Base-by-base conservation (phyloP, 1,140 invertebrate species). In the Drosophila sechellia region DNA sequence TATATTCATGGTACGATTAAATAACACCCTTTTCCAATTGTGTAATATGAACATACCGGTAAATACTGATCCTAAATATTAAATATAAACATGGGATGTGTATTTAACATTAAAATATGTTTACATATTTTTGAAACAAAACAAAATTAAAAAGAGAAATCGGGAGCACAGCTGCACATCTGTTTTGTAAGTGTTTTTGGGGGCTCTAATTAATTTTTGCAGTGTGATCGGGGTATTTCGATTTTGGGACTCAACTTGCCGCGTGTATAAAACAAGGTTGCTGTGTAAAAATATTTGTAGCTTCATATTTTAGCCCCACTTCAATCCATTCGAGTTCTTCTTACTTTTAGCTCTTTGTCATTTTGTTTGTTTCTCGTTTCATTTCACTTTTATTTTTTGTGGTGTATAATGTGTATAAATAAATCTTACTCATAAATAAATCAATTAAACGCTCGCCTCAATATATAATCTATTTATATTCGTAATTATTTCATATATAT, bases 381-480 rank as follows among this genome's bases (percentile, higher is more conserved):
- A 4, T 39, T 60, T 46, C 59, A 55, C 39, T 63, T 75, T 71
- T 52, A 39, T 63, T 75, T 71, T 52, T 39, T 66, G 71, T 76
- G 61, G 71, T 76, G 73, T 81, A 73, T 77, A 83, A 83, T 85
- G 79, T 86, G 75, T 85, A 85, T 85, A 85, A 85, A 85, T 85
- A 85, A 85, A 81, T 78, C 81, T 85, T 86, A 85, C 73, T 86
- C 79, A 79, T 87, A 86, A 86, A 86, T 86, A 69, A 86, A 86
- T 83, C 76, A 87, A 86, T 86, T 86, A 86, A 86, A 76, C 83
- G 83, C 70, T 86, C 86, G 79, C 79, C 79, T 86, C 83, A 87
- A 86, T 86, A 72, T 81, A 86, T 77, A 86, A 77, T 77, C 69
- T 78, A 78, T 64, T 64, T 66, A 71, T 79, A 63, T 79, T 81